Evolutionary conservation across 1,140 invertebrate genomes (phyloP), one percentile per base, ranked within the genome.

Genomic region (Dinoponera quadriceps): DNA sequence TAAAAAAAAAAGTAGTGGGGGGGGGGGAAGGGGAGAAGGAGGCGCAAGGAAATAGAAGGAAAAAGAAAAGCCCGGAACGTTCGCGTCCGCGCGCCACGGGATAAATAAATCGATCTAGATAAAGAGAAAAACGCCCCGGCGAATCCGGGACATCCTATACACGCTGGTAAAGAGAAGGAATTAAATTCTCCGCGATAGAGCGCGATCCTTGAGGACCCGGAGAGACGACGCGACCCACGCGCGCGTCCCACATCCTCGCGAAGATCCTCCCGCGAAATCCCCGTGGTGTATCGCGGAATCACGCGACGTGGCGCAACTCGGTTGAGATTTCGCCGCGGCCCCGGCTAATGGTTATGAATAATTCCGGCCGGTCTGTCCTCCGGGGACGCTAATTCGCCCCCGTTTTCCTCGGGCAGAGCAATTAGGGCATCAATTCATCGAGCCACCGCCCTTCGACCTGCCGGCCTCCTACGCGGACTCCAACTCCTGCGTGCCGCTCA

Each of bases 381-480:
- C n/a, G n/a, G n/a, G 2, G 7, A 20, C 7, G 14, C 1, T 29
- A 44, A 16, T 69, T 48, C 44, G 9, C 18, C 54, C 7, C 71
- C 38, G 74, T 81, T 80, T 11, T 44, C 38, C 38, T 44, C 71
- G 95, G 82, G 68, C n/a, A 92, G 91, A 83, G 18, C 85, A 90
- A 90, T 66, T 92, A 55, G 98, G 98, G 9, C 95, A 94, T 74
- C 95, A 96, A 87, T 99, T 97, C 93, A 96, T 98, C 29, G 97
- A 98, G 91, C 96, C 97, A 0, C 98, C 98, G 0, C 96, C 98
- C n/a, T 98, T 98, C 89, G 98, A 99, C 94, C 95, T 99, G 87
- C 93, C 95, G 1, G 96, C 97, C 4, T 97, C 97, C 0, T 99
- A 97, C 91, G 94, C 94, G 0, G 98, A 99, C 91, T 99, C 98